Conservation (phyloP, 2,888 invertebrate species). For the Cylloceria caligata region DNA sequence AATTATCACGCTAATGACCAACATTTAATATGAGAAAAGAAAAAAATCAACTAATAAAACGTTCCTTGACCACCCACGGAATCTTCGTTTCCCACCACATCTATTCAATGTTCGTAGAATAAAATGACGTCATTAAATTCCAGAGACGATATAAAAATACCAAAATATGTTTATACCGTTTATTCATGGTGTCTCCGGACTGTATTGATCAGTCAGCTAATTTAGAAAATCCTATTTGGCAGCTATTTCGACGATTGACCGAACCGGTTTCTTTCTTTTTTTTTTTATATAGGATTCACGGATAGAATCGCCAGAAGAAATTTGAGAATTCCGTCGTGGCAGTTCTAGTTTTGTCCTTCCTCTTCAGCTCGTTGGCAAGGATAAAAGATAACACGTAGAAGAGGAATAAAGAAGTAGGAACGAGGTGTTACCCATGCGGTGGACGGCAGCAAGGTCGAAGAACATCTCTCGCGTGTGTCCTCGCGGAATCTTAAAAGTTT, state of each 20-base stretch:
- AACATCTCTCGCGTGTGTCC: not conserved
- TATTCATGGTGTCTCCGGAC: not conserved
- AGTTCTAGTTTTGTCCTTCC: conserved; percentile 17
- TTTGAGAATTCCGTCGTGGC: conserved; percentile 31
- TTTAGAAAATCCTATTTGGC: conserved; percentile 20
- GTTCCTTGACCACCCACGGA: too few relatives aligned
- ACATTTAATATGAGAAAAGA: too few relatives aligned
- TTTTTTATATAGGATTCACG: conserved; percentile 46
- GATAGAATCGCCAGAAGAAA: conserved; percentile 1
- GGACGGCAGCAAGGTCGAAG: conserved; percentile 28
- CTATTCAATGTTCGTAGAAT: not conserved
- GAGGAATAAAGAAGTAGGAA: conserved; percentile 11
- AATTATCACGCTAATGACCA: too few relatives aligned
- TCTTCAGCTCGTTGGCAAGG: not conserved
- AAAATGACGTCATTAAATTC: conserved; percentile 21
- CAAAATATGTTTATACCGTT: not conserved
- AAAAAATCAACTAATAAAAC: not conserved
- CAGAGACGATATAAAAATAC: conserved; percentile 6
- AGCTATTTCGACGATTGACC: conserved; percentile 35
- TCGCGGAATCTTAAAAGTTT: conserved; percentile 4
- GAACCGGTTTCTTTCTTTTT: conserved; percentile 60
- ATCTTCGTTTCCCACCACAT: too few relatives aligned
- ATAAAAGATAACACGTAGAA: conserved; percentile 16
- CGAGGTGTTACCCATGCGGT: conserved; percentile 20
- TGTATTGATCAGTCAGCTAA: not conserved